Base-by-base conservation (phyloP, 2,888 invertebrate species). In the Melinopterus prodromus region DNA sequence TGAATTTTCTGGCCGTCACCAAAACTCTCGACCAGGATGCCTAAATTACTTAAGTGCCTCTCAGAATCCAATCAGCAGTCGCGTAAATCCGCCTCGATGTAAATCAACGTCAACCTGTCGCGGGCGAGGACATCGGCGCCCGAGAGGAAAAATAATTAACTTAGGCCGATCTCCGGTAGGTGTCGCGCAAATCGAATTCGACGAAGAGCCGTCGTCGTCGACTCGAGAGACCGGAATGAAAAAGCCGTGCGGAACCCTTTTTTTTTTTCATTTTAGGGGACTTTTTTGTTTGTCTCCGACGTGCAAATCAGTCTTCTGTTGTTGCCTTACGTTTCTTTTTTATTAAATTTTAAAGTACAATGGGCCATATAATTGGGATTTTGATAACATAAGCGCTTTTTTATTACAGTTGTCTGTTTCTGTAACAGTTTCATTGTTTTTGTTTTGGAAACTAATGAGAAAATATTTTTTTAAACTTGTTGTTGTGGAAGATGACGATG, bases 11-110 rank as follows among this genome's bases (percentile, higher is more conserved):
- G 53, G 53, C 53, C 53, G 53, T 53, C 53, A 53, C 7, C 53
- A 12, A 26, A 53, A 53, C 53, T 7, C 7, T 53, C 53, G 53
- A 53, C 53, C 53, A 12, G 53, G 12, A 53, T 12, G 12, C 53
- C 53, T 53, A 53, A 53, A 53, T 53, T 53, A 53, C 53, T 53
- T 53, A 53, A 53, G 53, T 53, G 53, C 53, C 53, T 53, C 53
- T 53, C 53, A 53, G 53, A 53, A 53, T 53, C 53, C 53, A 53
- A 53, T 53, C 53, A 53, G 53, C 53, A 53, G 53, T 53, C 53
- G 53, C 53, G 53, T 53, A 53, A 53, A 53, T 53, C 53, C 53
- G 53, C 53, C 53, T 53, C 53, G 53, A 53, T 53, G 53, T 53
- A 53, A 53, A 53, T 53, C 53, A 53, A 53, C 53, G 53, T 53